phyloP scores from a whole-genome alignment of 2,113 vertebrate species.

The Myotis yumanensis region DNA sequence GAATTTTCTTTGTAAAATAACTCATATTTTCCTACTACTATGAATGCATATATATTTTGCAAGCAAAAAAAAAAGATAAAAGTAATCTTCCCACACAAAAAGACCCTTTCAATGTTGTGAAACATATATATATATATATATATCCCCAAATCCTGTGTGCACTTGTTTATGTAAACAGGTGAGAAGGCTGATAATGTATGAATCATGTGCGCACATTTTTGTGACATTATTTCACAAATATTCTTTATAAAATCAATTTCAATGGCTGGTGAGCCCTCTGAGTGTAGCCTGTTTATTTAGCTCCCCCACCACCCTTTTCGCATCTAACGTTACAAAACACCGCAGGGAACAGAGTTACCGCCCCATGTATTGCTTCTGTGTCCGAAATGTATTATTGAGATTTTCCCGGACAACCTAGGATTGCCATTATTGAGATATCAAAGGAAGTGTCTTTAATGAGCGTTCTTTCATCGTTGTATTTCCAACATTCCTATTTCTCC shows the following conservation, averaged over 20 bases:
- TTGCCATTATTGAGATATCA: not conserved
- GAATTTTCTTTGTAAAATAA: not conserved
- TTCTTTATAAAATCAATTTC: not conserved
- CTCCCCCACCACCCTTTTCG: rapidly evolving
- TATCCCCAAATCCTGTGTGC: rapidly evolving
- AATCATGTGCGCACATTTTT: not conserved
- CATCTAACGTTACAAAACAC: not conserved
- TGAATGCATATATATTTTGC: not conserved
- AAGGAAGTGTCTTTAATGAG: not conserved
- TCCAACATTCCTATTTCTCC: conserved; percentile 15
- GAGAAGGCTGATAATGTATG: too few species aligned
- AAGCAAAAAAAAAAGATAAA: not conserved
- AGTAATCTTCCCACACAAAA: not conserved
- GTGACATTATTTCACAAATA: not conserved
- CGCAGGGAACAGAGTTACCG: rapidly evolving
- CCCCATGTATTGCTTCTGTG: not conserved
- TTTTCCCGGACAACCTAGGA: not conserved
- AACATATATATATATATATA: not conserved
- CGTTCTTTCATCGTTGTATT: not conserved
- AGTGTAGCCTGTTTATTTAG: too few species aligned
- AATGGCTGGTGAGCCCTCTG: not conserved
- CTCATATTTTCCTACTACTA: not conserved
- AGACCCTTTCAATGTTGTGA: not conserved
- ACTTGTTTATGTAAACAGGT: not conserved
- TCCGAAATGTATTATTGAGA: not conserved